Evolutionary conservation across 2,888 invertebrate species (phyloP).

Genomic region (Xestia sexstrigata): DNA sequence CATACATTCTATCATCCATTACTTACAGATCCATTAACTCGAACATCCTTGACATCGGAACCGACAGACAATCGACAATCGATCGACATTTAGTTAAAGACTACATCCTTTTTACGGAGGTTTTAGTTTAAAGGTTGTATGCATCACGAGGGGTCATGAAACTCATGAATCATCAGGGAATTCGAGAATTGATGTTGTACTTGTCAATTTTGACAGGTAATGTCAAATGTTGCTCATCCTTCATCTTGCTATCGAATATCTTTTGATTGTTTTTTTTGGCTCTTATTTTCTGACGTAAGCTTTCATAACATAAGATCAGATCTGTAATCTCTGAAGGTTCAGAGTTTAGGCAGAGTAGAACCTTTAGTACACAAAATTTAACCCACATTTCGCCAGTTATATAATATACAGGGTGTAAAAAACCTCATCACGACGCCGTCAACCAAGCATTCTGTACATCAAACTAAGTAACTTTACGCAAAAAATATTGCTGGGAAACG

Average conservation of each 20-base stretch:
- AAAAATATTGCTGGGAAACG: too few relatives aligned
- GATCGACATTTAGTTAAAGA: constrained; percentile 55
- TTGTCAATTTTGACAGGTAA: constrained; percentile 51
- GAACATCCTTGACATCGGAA: constrained; percentile 55
- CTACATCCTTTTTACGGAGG: constrained; percentile 61
- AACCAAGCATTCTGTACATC: too few relatives aligned
- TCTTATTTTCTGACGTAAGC: background rate
- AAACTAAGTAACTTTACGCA: too few relatives aligned
- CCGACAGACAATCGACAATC: constrained; percentile 51
- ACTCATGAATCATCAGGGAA: constrained; percentile 8
- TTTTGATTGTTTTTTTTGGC: background rate
- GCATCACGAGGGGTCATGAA: constrained; percentile 53
- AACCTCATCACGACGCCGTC: too few relatives aligned
- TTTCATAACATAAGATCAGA: background rate
- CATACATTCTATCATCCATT: constrained; percentile 34
- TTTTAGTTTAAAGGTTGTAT: constrained; percentile 56
- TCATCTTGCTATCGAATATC: background rate
- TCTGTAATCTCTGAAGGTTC: background rate
- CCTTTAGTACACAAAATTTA: background rate
- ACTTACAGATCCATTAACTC: constrained; percentile 51
- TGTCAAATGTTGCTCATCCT: constrained; percentile 9
- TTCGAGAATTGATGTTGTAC: constrained; percentile 16
- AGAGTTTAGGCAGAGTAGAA: background rate
- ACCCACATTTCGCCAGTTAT: background rate
- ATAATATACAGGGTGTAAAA: too few relatives aligned